Conservation (phyloP, 2,797 vertebrate species). For the Peromyscus attwateri region DNA sequence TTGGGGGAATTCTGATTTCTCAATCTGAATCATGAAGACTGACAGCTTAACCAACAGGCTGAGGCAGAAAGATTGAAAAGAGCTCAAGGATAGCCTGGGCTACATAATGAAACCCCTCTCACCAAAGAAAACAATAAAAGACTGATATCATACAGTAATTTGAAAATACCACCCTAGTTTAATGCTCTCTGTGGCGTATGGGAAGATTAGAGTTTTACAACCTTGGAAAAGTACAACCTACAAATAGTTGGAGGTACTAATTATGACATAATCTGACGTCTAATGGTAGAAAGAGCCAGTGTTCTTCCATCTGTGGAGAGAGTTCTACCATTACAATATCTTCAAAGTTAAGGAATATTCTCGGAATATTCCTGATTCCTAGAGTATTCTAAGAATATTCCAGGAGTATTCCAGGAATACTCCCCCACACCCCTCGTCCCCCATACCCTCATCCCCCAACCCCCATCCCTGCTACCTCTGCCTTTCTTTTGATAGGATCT, state of each 20-base stretch:
- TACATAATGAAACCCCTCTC: background rate
- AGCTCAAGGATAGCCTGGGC: background rate
- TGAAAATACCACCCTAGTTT: background rate
- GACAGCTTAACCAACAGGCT: background rate
- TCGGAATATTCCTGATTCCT: no score
- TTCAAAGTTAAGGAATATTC: background rate
- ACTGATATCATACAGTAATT: background rate
- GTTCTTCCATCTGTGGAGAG: background rate
- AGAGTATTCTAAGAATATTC: background rate
- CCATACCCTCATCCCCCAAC: no score
- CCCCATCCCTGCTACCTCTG: background rate
- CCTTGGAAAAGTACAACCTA: background rate
- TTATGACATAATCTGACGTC: background rate
- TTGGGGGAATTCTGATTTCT: background rate
- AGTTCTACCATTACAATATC: background rate
- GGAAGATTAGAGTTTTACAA: background rate
- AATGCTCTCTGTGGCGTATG: background rate
- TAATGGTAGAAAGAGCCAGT: background rate
- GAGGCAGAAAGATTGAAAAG: background rate
- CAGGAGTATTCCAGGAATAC: background rate
- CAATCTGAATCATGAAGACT: background rate
- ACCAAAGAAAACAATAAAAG: background rate
- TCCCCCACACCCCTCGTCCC: no score
- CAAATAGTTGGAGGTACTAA: background rate
- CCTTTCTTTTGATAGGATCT: background rate